phyloP scores from a whole-genome alignment of 2,113 vertebrate species.

The Charadrius vociferus region DNA sequence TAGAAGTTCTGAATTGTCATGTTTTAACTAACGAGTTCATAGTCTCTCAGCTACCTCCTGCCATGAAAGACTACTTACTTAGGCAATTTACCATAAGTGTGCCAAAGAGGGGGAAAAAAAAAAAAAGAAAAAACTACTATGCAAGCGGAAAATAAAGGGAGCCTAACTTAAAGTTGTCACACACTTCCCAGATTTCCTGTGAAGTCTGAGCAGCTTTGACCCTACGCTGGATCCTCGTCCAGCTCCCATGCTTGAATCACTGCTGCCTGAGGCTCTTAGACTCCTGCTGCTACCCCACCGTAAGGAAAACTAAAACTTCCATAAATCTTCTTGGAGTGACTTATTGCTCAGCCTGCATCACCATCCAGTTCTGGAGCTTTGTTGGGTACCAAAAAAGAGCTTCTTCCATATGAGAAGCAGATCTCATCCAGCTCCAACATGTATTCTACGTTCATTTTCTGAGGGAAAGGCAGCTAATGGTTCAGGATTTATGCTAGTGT shows the following conservation, averaged over 20 bases:
- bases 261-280: constrained; percentile 60
- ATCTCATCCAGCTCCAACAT: not conserved
- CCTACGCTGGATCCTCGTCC: constrained; percentile 37
- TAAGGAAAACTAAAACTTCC: constrained; percentile 43
- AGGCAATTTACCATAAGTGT: not conserved
- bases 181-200: constrained; percentile 58
- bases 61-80: not conserved
- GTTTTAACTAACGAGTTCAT: not conserved
- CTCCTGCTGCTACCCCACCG: constrained; percentile 38
- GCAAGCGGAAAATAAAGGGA: constrained; percentile 32
- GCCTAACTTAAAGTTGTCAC: constrained; percentile 57
- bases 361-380: not conserved
- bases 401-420: not conserved
- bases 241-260: constrained; percentile 52
- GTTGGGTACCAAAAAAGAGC: not conserved
- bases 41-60: constrained; percentile 21
- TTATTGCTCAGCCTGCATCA: not conserved
- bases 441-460: not conserved
- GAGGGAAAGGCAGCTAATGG: not conserved
- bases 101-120: not conserved
- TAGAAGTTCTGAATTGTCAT: not conserved
- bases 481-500: not conserved
- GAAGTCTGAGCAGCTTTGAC: constrained; percentile 63
- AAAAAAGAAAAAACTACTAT: not conserved
- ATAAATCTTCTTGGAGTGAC: constrained; percentile 39